Base-by-base conservation (phyloP, 2,888 invertebrate genomes). In the Dermolepida albohirtum region DNA sequence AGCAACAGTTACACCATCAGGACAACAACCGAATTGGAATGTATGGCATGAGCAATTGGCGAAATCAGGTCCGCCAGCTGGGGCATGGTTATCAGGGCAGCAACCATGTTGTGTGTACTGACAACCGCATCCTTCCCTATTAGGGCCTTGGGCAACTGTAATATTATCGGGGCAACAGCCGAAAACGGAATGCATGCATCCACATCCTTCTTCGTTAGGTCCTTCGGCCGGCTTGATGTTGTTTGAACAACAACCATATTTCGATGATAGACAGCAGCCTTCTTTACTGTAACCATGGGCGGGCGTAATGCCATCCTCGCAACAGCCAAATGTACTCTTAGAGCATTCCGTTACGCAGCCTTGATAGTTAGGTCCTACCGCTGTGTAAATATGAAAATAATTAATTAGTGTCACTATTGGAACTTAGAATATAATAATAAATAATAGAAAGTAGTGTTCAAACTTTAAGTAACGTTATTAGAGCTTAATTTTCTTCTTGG, bases 171-270 rank as follows among this genome's bases (percentile, higher is more conserved):
- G 92, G 77, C 97, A 97, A 80, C 97, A 97, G 0, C 95, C 92
- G 76, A 89, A 93, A 14, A 87, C 89, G 0, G 93, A 87, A 73
- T 89, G 87, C 71, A 90, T 86, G 77, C 97, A 97, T 11, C 90
- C 91, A 77, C 96, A 96, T 14, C 92, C 91, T 84, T 92, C 89
- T 39, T 87, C 83, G 77, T 91, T 87, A 0, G 93, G 91, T 70
- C 97, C 97, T 70, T 89, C 87, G 5, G 97, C 96, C 1, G 92
- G 87, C 49, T 89, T 88, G 75, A 92, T 89, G 78, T 95, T 93
- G 79, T 98, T 97, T 0, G 93, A 93, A 76, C 97, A 98, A 82
- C 97, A 98, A n/a, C 96, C 95, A 79, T 86, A 92, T 2, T 86
- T 84, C 1, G 89, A 85, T 27, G 87, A 86, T 54, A 94, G 82